Base-by-base conservation (phyloP, 2,888 invertebrate genomes). In the Diogma glabrata region DNA sequence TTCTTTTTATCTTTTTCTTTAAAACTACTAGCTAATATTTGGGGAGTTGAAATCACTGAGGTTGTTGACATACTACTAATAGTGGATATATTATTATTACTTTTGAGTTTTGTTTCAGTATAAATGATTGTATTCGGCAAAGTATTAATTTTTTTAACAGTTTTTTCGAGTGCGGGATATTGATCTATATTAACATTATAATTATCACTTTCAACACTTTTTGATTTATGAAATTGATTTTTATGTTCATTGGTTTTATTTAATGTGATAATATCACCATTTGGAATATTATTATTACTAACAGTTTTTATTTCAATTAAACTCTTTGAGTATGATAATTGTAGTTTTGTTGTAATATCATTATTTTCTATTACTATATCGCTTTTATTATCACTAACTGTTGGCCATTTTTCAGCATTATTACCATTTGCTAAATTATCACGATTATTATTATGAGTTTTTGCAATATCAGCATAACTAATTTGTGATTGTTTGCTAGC, bases 381-480 rank as follows among this genome's bases (percentile, higher is more conserved):
- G 16, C 16, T 46, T 16, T 16, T 46, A 10, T 4, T 46, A 24
- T 46, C 24, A 22, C 5, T 17, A 24, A 52, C 52, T 5, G 49
- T 20, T 19, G 49, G 52, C 49, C 49, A 49, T 14, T 49, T 49
- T 22, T 49, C 49, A 2, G 20, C 16, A 30, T 38, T 33, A 4
- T 33, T 33, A 48, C 22, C 33, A 48, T 48, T 48, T 20, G 19
- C 20, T n/a, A 20, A 20, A 6, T 33, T 22, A 33, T 48, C 30
- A 33, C 19, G 30, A 48, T 48, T 30, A 30, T 48, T 30, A 47
- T 59, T 64, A 14, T 71, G 69, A 61, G 73, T 76, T 58, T 83
- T 78, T 49, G 88, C 84, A 61, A 89, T 89, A 63, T 88, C 89
- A 1, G 89, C 89, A 71, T 89, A 90, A 12, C 87, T 87, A 67